Conservation (phyloP, 37 sponge, comb jelly and placozoan genomes). For the Theonella swinhoei region DNA sequence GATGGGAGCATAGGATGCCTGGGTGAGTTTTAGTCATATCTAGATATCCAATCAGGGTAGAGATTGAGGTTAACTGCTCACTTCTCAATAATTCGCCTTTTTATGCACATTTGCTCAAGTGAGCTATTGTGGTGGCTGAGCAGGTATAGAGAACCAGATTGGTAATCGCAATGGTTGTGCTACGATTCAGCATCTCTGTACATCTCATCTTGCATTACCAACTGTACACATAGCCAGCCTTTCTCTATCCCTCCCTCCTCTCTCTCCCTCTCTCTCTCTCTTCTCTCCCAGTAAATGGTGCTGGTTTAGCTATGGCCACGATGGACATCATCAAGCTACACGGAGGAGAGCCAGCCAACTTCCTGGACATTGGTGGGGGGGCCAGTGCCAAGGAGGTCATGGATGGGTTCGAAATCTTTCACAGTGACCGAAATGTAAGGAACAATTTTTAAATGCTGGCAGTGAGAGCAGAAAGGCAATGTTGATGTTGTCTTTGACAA, state of each 20-base stretch:
- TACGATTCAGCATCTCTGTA: too few relatives aligned
- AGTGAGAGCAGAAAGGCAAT: too few relatives aligned
- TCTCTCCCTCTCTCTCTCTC: too few relatives aligned
- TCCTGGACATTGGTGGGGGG: slow-evolving; percentile 94
- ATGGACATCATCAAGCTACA: slow-evolving; percentile 95
- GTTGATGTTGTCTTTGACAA: not conserved
- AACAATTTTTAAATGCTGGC: not conserved
- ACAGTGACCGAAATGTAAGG: slow-evolving; percentile 73
- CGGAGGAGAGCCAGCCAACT: slow-evolving; percentile 93
- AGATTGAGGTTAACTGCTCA: too few relatives aligned
- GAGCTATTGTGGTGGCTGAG: too few relatives aligned
- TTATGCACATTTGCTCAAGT: too few relatives aligned
- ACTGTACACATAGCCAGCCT: too few relatives aligned
- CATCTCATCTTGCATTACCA: too few relatives aligned
- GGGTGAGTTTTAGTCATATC: slow-evolving; percentile 62
- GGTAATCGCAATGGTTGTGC: too few relatives aligned
- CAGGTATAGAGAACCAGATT: too few relatives aligned
- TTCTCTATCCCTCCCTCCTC: too few relatives aligned
- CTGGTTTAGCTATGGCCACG: slow-evolving; percentile 97
- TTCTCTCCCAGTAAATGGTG: slow-evolving; percentile 99
- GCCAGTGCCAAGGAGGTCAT: slow-evolving; percentile 80
- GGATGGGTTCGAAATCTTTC: slow-evolving; percentile 88
- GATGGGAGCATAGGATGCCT: slow-evolving; percentile 94
- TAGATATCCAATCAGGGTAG: not conserved
- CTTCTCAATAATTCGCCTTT: too few relatives aligned